phyloP scores from a whole-genome alignment of 1,140 invertebrate genomes.

The Calephelis nemesis region DNA sequence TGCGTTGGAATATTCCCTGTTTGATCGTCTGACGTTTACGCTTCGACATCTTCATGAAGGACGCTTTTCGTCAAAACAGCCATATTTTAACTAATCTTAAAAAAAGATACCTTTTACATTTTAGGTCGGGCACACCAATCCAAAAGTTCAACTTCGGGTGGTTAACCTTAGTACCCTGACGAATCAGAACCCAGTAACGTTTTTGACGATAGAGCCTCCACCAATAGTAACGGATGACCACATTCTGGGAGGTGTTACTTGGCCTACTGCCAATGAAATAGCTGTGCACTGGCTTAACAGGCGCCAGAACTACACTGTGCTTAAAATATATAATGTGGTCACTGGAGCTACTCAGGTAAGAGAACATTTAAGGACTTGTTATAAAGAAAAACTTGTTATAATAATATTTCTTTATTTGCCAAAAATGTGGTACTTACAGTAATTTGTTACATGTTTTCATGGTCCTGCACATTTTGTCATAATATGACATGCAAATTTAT shows the following conservation, averaged over 20 bases:
- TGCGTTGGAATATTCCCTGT: no score
- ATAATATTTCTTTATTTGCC: no score
- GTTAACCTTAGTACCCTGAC: constrained; percentile 50
- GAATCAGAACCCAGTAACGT: constrained; percentile 32
- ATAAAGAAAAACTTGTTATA: no score
- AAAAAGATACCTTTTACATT: constrained; percentile 16
- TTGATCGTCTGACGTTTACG: no score
- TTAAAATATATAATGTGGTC: constrained; percentile 63
- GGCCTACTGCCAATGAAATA: constrained; percentile 86
- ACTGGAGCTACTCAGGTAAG: constrained; percentile 46
- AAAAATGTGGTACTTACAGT: no score
- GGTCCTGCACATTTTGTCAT: no score
- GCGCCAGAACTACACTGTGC: constrained; percentile 85
- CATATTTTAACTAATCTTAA: background rate
- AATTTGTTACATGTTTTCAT: no score
- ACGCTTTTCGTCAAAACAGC: no score
- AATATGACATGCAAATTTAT: no score
- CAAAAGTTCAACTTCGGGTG: constrained; percentile 60
- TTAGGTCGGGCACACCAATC: constrained; percentile 71
- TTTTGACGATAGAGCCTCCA: constrained; percentile 64
- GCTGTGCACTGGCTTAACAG: constrained; percentile 92
- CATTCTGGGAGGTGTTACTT: constrained; percentile 85
- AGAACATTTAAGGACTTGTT: no score
- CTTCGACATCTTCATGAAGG: no score
- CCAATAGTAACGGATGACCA: constrained; percentile 73